A percentile compares a stretch with the other conserved stretches of the same genome.
These are phyloP conservation scores for Oxystoma pomonae DNA, from an alignment of 2,888 invertebrate species.

Conservation along the genomic window DNA sequence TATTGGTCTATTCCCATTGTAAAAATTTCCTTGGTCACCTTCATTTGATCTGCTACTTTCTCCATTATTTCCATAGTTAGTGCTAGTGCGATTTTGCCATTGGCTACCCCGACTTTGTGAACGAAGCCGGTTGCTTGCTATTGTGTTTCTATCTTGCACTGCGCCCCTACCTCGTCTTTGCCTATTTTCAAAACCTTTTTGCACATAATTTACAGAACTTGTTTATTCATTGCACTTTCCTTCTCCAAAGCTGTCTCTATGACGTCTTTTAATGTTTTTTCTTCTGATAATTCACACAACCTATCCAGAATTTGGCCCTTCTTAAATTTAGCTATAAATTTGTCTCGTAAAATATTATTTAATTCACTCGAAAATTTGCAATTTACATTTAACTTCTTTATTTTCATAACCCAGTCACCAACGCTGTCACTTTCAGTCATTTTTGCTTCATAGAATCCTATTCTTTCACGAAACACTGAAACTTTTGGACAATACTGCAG, in stretches of 20 bases:
- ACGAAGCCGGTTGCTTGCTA: too few species aligned
- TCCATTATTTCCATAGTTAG: too few species aligned
- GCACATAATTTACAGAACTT: background rate
- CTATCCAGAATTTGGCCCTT: background rate
- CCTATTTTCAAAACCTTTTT: too few species aligned
- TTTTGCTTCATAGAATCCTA: background rate
- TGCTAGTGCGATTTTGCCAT: too few species aligned
- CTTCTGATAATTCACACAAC: background rate
- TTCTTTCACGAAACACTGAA: background rate
- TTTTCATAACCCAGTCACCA: background rate
- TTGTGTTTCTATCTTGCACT: too few species aligned
- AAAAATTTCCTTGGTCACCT: too few species aligned
- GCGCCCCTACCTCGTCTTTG: too few species aligned
- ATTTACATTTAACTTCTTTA: background rate
- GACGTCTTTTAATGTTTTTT: background rate
- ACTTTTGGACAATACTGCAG: background rate
- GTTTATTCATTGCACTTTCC: background rate
- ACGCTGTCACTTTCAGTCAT: background rate
- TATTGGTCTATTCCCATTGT: too few species aligned
- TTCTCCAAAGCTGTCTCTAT: background rate
- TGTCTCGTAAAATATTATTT: background rate
- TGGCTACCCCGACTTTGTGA: too few species aligned
- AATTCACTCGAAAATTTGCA: background rate
- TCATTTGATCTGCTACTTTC: too few species aligned
- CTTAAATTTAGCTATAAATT: background rate